Base-by-base conservation (phyloP, 2,888 invertebrate genomes). In the Platycheirus rosarum region DNA sequence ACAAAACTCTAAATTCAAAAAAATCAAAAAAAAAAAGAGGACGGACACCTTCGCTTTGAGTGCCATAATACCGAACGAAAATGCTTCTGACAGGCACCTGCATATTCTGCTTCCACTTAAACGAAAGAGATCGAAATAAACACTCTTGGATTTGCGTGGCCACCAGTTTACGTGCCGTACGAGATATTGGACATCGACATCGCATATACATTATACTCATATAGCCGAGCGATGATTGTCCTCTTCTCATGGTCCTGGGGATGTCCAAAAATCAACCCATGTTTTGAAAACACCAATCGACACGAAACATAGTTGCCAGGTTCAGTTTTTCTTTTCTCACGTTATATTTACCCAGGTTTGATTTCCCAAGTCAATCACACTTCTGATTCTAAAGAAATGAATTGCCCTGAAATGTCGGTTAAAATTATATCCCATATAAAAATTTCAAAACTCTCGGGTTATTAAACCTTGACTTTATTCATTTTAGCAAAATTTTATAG, bases 111-210 rank as follows among this genome's bases (percentile, higher is more conserved):
- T 51, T 60, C 60, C 69, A 70, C 70, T 51, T 60, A 80, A 60
- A 75, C 76, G 69, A 63, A 80, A 76, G 75, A 75, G 70, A 80
- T 80, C 80, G 80, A 75, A 80, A 80, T 80, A 80, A 80, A 75
- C 48, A 65, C 70, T 60, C 75, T 65, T 75, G 75, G 80, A 80
- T 80, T 80, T 80, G 80, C 70, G 75, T 70, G 75, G 75, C 65
- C 60, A 78, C 48, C 66, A 60, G 65, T 40, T 55, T 57, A 70
- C 74, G 75, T 79, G 74, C 55, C 75, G 16, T 48, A n/a, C 26
- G 18, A 44, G 18, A 44, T 29, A 57, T 68, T 68, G 60, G 42
- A 44, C 48, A 74, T 29, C 16, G 16, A 32, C 8, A 32, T 23
- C 3, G 23, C 3, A 32, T 32, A 32, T 8, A 32, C 8, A 32